Base-by-base conservation (phyloP, 2,888 invertebrate species). In the Oeneis ivallda region DNA sequence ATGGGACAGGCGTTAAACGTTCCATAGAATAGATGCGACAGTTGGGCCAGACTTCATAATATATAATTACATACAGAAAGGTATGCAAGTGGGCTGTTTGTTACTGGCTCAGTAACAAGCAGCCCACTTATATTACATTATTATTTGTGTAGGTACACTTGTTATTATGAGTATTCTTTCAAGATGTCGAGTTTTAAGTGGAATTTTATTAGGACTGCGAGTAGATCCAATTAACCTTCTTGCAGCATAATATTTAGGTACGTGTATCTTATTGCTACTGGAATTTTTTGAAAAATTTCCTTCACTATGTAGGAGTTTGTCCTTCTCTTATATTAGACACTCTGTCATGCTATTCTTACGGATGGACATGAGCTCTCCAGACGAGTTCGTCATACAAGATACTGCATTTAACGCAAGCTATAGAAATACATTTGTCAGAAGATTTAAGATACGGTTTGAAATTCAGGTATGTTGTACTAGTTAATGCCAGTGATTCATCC, bases 1-100 rank as follows among this genome's bases (percentile, higher is more conserved):
- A 64, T 58, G 43, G 53, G 68, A 70, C 63, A 66, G 64, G 69
- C 69, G 66, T 68, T 67, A 64, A 70, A 63, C 52, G 62, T 65
- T 65, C 62, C 63, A 47, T 37, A 58, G 64, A 62, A 65, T 66
- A 47, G 64, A 65, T 66, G 67, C 60, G 66, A 66, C 68, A 68
- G 66, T 65, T 37, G 50, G 68, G 68, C 66, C 57, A 60, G 57
- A 62, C 56, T 43, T 60, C 56, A 52, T 62, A 60, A 52, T 62
- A 60, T 54, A 45, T 70, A 70, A 67, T 69, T 70, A 65, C 50
- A 67, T 56, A 67, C 65, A 41, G 59, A 65, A 64, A 64, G 64
- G 65, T 58, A 68, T 66, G 49, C 61, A 60, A 65, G 61, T 65
- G 60, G 62, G 65, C 37, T 19, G 56, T 19, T 47, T 56, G 53